These are phyloP conservation scores for Heterotilapia buettikoferi DNA, from an alignment of 2,113 vertebrate genomes.

Conservation along the genomic window DNA sequence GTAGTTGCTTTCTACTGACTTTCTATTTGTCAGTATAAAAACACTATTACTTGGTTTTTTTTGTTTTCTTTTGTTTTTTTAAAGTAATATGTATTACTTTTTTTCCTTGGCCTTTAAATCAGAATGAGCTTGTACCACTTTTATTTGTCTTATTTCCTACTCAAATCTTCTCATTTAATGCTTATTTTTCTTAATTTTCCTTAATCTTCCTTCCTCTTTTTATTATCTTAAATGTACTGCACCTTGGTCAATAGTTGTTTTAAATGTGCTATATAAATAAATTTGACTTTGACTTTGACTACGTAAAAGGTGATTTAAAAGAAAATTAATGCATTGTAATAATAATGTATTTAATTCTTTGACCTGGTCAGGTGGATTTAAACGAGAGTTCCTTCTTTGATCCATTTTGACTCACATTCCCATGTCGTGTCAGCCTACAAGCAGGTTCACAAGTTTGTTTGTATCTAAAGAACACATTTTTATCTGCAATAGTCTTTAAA, in stretches of 20 bases:
- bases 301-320: not conserved
- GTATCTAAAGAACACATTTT: not conserved
- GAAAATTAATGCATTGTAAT: not conserved
- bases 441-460: too few species aligned
- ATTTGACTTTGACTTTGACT: not conserved
- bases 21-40: not conserved
- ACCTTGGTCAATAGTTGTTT: not conserved
- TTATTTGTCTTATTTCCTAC: not conserved
- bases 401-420: too few species aligned
- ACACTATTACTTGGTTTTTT: not conserved
- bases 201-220: not conserved
- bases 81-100: not conserved
- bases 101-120: rapidly evolving
- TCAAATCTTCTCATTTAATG: not conserved
- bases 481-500: not conserved
- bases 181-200: not conserved
- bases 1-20: rapidly evolving
- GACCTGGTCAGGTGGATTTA: not conserved
- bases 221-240: not conserved
- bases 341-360: not conserved
- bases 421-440: too few species aligned
- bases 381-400: too few species aligned
- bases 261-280: not conserved
- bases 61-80: rapidly evolving
- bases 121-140: too few species aligned